phyloP scores from a whole-genome alignment of 1,140 invertebrate genomes.

The Lepidotrigona ventralis region DNA sequence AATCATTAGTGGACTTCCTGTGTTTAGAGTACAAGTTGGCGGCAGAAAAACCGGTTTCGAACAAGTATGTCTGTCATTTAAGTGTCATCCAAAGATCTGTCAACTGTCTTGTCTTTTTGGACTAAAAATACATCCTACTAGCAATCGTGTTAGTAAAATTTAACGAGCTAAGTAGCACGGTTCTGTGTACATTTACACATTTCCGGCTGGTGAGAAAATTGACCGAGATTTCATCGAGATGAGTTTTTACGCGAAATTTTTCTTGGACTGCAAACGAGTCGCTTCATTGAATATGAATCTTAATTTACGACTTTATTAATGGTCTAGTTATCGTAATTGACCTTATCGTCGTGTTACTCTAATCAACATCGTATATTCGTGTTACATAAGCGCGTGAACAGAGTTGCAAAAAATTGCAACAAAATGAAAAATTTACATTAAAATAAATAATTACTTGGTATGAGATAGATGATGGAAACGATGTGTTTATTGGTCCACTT shows the following conservation, averaged over 20 bases:
- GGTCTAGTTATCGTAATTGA: conserved; percentile 42
- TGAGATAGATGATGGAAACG: not conserved
- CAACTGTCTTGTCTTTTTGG: not conserved
- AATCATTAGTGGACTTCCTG: not conserved
- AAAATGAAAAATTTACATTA: not conserved
- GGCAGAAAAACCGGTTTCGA: conserved; percentile 1
- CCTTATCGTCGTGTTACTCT: conserved; percentile 22
- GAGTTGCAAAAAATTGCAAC: not conserved
- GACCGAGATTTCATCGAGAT: conserved; percentile 6
- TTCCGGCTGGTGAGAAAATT: conserved; percentile 17
- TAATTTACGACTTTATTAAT: conserved; percentile 38
- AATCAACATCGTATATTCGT: conserved; percentile 26
- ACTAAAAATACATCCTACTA: not conserved
- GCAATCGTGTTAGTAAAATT: not conserved
- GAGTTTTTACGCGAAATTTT: not conserved
- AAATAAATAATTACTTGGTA: not conserved
- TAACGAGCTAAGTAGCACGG: not conserved
- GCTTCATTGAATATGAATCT: not conserved
- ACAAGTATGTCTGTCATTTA: not conserved
- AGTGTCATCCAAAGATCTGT: not conserved
- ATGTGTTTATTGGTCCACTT: not conserved
- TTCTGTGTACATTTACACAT: not conserved
- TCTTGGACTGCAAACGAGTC: not conserved
- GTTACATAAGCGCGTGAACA: conserved; percentile 1
- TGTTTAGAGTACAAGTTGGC: conserved; percentile 6